phyloP scores from a whole-genome alignment of 2,113 vertebrate genomes.

The Sinocyclocheilus grahami region DNA sequence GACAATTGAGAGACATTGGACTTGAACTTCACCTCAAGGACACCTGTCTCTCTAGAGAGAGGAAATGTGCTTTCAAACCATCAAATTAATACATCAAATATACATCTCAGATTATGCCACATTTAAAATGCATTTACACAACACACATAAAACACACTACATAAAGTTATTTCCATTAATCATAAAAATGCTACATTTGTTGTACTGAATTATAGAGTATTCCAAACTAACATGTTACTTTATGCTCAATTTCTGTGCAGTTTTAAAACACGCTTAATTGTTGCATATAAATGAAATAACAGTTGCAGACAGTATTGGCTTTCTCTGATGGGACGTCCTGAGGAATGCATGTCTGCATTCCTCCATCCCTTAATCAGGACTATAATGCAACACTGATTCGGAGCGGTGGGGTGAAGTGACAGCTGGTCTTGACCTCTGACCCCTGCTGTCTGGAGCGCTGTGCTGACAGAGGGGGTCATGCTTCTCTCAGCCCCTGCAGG shows the following conservation, averaged over 20 bases:
- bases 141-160: neutral
- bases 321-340: conserved; percentile 5
- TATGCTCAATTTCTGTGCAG: neutral
- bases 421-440: conserved; percentile 75
- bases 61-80: neutral
- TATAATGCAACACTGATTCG: conserved; percentile 69
- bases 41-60: neutral
- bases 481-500: conserved; percentile 56
- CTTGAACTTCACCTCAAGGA: conserved; percentile 33
- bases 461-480: conserved; percentile 71
- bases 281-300: neutral
- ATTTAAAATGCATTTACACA: neutral
- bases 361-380: conserved; percentile 55
- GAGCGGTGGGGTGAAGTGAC: conserved; percentile 73
- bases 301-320: neutral
- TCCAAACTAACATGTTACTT: neutral
- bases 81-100: neutral
- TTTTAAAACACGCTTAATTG: neutral
- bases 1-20: conserved; percentile 4
- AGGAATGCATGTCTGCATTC: conserved; percentile 57
- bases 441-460: conserved; percentile 72
- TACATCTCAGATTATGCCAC: neutral
- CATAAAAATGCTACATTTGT: neutral
- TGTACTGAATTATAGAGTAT: neutral
- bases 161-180: neutral